These are phyloP conservation scores for Chiloscyllium punctatum DNA, from an alignment of 2,797 vertebrate species.

Conservation along the genomic window DNA sequence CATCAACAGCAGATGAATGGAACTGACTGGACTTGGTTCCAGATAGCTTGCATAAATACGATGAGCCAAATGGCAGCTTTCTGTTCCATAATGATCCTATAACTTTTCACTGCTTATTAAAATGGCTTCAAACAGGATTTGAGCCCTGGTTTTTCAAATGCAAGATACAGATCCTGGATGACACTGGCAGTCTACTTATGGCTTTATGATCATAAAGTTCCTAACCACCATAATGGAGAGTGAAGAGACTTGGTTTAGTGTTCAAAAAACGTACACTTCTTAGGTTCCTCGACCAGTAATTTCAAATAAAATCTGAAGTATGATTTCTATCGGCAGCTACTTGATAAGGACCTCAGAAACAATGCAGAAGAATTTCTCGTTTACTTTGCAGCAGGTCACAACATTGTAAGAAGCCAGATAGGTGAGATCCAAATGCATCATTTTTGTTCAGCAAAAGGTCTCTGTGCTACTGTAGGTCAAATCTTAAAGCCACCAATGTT, in stretches of 20 bases:
- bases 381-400: not conserved
- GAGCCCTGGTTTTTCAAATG: not conserved
- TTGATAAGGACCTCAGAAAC: not conserved
- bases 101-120: too few species aligned
- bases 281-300: not conserved
- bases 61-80: too few species aligned
- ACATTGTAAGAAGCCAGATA: not conserved
- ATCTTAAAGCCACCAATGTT: not conserved
- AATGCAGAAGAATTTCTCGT: not conserved
- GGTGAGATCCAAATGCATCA: not conserved
- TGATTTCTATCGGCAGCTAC: not conserved
- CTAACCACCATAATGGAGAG: not conserved
- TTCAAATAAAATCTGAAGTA: not conserved
- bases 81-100: too few species aligned
- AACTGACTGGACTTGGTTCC: too few species aligned
- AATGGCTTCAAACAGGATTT: not conserved
- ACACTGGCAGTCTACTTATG: not conserved
- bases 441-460: not conserved
- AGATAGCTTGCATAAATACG: too few species aligned
- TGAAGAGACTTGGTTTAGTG: not conserved
- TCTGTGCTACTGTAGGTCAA: not conserved
- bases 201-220: not conserved
- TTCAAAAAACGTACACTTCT: not conserved
- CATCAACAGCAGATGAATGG: too few species aligned
- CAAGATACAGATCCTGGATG: not conserved